phyloP scores from a whole-genome alignment of 1,140 invertebrate species.

The Homarus americanus region DNA sequence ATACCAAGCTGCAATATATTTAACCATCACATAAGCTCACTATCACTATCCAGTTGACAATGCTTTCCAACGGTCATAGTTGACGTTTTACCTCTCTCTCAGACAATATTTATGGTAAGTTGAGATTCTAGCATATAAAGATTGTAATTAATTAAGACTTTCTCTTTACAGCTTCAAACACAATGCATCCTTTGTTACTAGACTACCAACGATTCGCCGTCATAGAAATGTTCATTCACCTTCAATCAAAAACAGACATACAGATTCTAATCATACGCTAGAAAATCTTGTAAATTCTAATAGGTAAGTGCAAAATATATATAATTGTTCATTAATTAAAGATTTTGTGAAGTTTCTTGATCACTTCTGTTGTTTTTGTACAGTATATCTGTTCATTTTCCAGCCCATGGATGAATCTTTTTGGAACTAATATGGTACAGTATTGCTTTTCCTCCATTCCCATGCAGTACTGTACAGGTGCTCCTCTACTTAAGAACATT shows the following conservation, averaged over 20 bases:
- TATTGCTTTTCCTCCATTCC: too few species aligned
- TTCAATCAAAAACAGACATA: constrained; percentile 67
- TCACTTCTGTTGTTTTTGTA: too few species aligned
- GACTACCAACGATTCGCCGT: constrained; percentile 89
- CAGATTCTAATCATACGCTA: constrained; percentile 72
- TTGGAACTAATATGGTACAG: too few species aligned
- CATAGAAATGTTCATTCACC: constrained; percentile 85
- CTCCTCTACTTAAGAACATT: too few species aligned
- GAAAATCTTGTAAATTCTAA: constrained; percentile 73
- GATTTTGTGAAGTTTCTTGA: too few species aligned
- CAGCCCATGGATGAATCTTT: too few species aligned
- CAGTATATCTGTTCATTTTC: too few species aligned
- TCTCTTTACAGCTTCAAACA: constrained; percentile 89
- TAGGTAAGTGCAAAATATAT: constrained; percentile 62
- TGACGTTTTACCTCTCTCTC: background rate
- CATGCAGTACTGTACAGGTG: too few species aligned
- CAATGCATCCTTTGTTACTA: constrained; percentile 93
- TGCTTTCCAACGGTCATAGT: background rate
- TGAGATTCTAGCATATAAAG: too few species aligned
- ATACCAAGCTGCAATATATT: background rate
- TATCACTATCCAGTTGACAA: background rate
- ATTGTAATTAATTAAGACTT: background rate
- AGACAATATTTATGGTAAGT: background rate
- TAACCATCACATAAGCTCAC: background rate
- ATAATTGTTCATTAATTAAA: background rate